Evolutionary conservation across 2,113 vertebrate species (phyloP), one percentile per base, ranked within the genome.

Genomic region (Labeo catla): DNA sequence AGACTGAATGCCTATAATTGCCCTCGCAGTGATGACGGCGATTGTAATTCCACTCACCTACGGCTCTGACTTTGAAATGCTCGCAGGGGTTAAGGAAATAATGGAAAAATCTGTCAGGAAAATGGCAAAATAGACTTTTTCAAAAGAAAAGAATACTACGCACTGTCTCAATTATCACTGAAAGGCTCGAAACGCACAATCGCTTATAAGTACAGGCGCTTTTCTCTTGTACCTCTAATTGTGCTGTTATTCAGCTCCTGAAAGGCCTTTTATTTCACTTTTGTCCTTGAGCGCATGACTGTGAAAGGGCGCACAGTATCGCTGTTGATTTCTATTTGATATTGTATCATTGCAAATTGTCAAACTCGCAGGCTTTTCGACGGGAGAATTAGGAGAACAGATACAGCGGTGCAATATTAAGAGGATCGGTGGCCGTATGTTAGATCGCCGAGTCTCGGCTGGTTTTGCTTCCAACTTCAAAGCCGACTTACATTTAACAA

Each of bases 1-100:
- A 85, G 59, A 88, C 66, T 87, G 63, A 92, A 91, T 88, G 82
- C 39, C 66, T 82, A 50, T 87, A 90, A 90, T 91, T 90, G 76
- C 85, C 57, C 81, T 86, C 91, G 76, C 68, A 74, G 76, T 87
- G 86, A 85, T 79, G 83, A 87, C 80, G 88, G 84, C 74, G 57
- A 86, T 85, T 89, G 79, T 88, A 90, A 91, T 91, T 91, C 90
- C 61, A 86, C 82, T 87, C 82, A 84, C 50, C 87, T 82, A 61
- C 57, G 49, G 72, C 82, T 82, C 70, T 91, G 84, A 88, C 89
- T 88, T 39, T 28, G 73, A 72, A 87, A 84, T 84, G 86, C 63
- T 91, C 43, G 76, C 76, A 77, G 90, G 81, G 87, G 70, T 88
- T 87, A 65, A 88, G 80, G 61, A 81, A 81, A 82, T 90, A 84